phyloP scores from a whole-genome alignment of 2,113 vertebrate genomes.

The Pomatostomus ruficeps region DNA sequence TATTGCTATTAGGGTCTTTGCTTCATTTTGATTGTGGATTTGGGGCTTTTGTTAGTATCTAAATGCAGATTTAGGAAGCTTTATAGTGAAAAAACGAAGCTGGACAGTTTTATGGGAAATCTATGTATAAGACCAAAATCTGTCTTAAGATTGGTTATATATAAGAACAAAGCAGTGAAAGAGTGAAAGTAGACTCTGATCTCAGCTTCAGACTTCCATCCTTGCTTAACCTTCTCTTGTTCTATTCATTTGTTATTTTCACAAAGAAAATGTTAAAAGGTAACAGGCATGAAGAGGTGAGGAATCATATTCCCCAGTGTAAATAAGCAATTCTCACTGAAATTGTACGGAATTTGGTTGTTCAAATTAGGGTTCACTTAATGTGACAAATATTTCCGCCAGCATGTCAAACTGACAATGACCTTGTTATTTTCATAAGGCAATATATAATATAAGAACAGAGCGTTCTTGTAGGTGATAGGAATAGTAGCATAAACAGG shows the following conservation, averaged over 20 bases:
- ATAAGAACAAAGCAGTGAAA: not conserved
- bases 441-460: not conserved
- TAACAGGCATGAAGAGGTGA: not conserved
- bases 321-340: not conserved
- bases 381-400: not conserved
- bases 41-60: accelerated
- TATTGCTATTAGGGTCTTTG: accelerated
- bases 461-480: not conserved
- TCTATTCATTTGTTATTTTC: not conserved
- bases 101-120: not conserved
- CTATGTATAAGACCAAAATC: not conserved
- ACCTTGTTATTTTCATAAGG: not conserved
- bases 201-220: not conserved
- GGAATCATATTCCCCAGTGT: not conserved
- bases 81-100: not conserved
- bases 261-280: not conserved
- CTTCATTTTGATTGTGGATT: not conserved
- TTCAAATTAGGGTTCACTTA: not conserved
- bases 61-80: not conserved
- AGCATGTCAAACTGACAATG: not conserved
- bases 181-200: not conserved
- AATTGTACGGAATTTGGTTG: not conserved
- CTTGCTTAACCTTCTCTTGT: not conserved
- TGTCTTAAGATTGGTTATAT: not conserved
- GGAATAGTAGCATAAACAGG: not conserved